Evolutionary conservation across 2,797 vertebrate species (phyloP), one percentile per base, ranked within the genome.

Genomic region (Acipenser ruthenus): DNA sequence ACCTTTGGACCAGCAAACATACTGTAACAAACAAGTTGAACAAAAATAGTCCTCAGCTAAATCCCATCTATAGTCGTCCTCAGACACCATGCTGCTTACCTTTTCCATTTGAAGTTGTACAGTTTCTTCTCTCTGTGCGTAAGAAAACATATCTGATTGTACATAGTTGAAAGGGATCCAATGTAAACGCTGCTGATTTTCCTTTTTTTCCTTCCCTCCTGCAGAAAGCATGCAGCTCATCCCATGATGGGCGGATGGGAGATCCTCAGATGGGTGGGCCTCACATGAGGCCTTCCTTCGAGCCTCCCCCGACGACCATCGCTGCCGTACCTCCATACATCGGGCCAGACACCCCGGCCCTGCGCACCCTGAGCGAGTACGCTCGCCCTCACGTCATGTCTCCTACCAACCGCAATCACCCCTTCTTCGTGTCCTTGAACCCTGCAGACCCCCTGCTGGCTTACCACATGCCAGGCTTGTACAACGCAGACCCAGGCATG

Each of bases 331-430:
- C 96, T 1, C 97, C 97, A 0, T 99, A 99, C 84, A 99, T 99
- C 0, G 97, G 96, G 6, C 97, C 97, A 0, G 97, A 99, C 80
- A 99, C 97, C 0, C 96, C 97, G 0, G 97, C 97, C 6, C 82
- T 99, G 55, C 95, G 96, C 80, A 99, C 96, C 13, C 92, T 99
- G 72, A 98, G 96, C 81, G 97, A 99, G 82, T 99, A 99, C 0
- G 97, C 97, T 10, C 93, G 97, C 10, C 97, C 97, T 5, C 96
- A 99, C 1, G 97, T 99, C 87, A 99, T 99, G 96, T 99, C 97
- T 0, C 97, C 97, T 62, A 97, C 93, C 71, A 99, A 98, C 77
- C 91, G 97, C 67, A 99, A 97, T 78, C 97, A 99, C 74, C 97
- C 97, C 12, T 98, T 99, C 90, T 99, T 98, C 1, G 93, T 99